phyloP scores from a whole-genome alignment of 2,797 vertebrate genomes.

The Alosa sapidissima region DNA sequence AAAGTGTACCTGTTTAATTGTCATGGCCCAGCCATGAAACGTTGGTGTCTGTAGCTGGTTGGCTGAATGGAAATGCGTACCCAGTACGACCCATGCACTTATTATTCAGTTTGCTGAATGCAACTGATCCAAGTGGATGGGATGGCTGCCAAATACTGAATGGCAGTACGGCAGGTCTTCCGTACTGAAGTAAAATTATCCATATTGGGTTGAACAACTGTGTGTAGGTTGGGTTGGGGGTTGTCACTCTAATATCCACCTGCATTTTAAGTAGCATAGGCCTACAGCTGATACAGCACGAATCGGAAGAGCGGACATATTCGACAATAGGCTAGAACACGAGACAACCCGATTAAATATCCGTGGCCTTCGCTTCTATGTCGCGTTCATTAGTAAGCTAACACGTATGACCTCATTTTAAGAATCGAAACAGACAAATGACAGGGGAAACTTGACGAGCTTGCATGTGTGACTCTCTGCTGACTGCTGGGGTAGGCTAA shows the following conservation, averaged over 20 bases:
- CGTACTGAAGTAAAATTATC: too few relatives aligned
- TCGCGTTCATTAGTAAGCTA: background rate
- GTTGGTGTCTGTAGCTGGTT: background rate
- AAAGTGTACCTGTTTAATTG: background rate
- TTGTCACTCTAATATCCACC: too few relatives aligned
- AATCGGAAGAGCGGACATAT: too few relatives aligned
- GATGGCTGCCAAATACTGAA: background rate
- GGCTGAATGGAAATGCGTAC: background rate
- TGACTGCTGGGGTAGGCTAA: background rate
- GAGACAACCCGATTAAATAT: too few relatives aligned
- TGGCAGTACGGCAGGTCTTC: too few relatives aligned
- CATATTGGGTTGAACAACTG: too few relatives aligned
- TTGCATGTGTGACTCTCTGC: background rate
- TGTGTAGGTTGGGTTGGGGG: too few relatives aligned
- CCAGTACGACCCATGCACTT: background rate
- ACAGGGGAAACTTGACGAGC: background rate
- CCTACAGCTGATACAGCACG: too few relatives aligned
- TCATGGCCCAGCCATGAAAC: background rate
- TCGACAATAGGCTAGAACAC: too few relatives aligned
- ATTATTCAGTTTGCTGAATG: background rate
- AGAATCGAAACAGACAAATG: background rate
- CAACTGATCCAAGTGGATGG: background rate
- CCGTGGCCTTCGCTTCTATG: background rate
- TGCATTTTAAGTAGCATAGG: too few relatives aligned
- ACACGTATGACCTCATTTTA: background rate